phyloP scores from a whole-genome alignment of 2,113 vertebrate species.

The Stictonetta naevosa region DNA sequence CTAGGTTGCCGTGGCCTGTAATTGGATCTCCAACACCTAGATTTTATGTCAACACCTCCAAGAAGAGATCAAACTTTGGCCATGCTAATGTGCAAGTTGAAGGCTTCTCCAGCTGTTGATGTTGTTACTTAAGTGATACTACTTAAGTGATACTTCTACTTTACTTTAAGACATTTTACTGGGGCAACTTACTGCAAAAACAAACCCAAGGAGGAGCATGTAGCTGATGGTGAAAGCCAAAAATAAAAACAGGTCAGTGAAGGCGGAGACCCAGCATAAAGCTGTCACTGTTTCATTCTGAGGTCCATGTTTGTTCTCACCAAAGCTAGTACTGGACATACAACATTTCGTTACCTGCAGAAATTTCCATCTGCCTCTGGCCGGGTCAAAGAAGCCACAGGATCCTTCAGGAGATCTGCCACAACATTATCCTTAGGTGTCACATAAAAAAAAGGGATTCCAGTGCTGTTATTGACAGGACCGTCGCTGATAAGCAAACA shows the following conservation, averaged over 20 bases:
- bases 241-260: not conserved
- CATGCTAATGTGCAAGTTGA: not conserved
- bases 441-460: constrained; percentile 88
- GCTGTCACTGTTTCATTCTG: not conserved
- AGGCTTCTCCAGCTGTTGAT: not conserved
- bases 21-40: not conserved
- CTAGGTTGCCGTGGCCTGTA: not conserved
- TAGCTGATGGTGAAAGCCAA: not conserved
- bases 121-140: not conserved
- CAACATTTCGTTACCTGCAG: constrained; percentile 80
- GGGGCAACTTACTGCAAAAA: not conserved
- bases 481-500: constrained; percentile 89
- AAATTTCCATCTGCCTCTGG: constrained; percentile 86
- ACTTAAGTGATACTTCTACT: not conserved
- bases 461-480: constrained; percentile 87
- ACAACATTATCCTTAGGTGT: constrained; percentile 84
- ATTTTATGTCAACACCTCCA: not conserved
- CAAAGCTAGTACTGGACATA: not conserved
- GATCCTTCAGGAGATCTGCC: constrained; percentile 81
- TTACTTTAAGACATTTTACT: not conserved
- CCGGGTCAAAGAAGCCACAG: constrained; percentile 84
- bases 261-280: not conserved
- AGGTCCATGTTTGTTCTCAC: not conserved
- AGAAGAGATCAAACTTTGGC: not conserved
- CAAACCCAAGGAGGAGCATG: not conserved